phyloP scores from a whole-genome alignment of 2,113 vertebrate species.

The Eira barbara region DNA sequence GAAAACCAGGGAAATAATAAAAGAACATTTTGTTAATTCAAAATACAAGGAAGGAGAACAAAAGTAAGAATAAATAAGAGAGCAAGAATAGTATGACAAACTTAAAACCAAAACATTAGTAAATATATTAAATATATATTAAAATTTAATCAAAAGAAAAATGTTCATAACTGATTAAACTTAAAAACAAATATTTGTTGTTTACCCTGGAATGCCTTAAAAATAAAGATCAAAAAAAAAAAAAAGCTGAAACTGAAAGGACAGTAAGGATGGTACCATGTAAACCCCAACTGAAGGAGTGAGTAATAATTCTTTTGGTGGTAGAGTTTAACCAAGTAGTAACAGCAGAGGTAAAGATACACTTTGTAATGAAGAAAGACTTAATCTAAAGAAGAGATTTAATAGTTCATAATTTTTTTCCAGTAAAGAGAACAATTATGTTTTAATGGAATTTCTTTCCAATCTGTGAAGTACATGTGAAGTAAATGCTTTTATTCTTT shows the following conservation, averaged over 20 bases:
- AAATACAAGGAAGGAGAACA: not conserved
- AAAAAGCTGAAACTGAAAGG: not conserved
- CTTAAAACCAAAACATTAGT: not conserved
- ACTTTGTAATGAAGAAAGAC: not conserved
- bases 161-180: not conserved
- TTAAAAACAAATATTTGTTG: not conserved
- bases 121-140: not conserved
- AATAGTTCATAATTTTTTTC: not conserved
- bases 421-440: conserved; percentile 22
- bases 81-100: not conserved
- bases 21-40: not conserved
- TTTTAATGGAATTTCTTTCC: conserved; percentile 56
- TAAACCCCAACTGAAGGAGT: not conserved
- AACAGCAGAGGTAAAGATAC: not conserved
- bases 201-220: not conserved
- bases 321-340: not conserved
- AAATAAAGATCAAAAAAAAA: not conserved
- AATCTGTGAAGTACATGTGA: conserved; percentile 41
- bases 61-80: not conserved
- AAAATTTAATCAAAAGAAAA: not conserved
- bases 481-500: conserved; percentile 59
- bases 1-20: not conserved
- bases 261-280: not conserved
- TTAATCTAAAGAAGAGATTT: not conserved
- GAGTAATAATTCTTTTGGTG: not conserved